Base-by-base conservation (phyloP, 2,888 invertebrate genomes). In the Chymomyza amoena region DNA sequence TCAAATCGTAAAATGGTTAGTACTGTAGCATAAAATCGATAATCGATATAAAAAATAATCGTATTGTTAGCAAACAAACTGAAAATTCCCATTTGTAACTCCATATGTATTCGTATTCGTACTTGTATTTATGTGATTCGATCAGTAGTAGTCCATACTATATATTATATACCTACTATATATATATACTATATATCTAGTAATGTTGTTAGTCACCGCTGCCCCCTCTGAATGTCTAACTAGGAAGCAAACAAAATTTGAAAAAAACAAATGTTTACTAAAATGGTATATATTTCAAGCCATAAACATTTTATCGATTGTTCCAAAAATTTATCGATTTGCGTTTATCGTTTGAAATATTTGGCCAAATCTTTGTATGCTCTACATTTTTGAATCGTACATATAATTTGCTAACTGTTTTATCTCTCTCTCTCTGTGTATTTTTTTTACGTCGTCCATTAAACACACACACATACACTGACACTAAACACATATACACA, bases 381-480 rank as follows among this genome's bases (percentile, higher is more conserved):
- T 68, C 64, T 20, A 66, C 52, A 70, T 75, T 68, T 32, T 81
- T 80, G 74, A 80, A 15, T 28, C 13, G 28, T 28, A 10, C 72
- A 73, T 80, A 63, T 77, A 80, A 74, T 79, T 84, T 85, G 84
- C 84, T 85, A 85, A 85, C 84, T 78, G 75, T 75, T 78, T 79
- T 82, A 77, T 79, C 57, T 64, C 45, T 65, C 57, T 84, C 76
- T 84, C 76, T 84, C 69, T 84, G 77, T 85, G 75, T 85, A 78
- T 84, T 82, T 85, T 78, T 86, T 84, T 45, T 65, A n/a, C 59
- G 51, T 67, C 54, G 59, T 59, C 67, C 39, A 68, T 51, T 67
- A 73, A 79, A 25, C 76, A 68, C 64, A 71, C 74, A 70, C 45
- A 70, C 57, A 66, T 32, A 64, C 69, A 73, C 71, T 70, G 61